Percentiles rank a stretch among this genome's conserved stretches.
phyloP scores from a whole-genome alignment of 1,140 invertebrate species.

The Eciton burchellii region DNA sequence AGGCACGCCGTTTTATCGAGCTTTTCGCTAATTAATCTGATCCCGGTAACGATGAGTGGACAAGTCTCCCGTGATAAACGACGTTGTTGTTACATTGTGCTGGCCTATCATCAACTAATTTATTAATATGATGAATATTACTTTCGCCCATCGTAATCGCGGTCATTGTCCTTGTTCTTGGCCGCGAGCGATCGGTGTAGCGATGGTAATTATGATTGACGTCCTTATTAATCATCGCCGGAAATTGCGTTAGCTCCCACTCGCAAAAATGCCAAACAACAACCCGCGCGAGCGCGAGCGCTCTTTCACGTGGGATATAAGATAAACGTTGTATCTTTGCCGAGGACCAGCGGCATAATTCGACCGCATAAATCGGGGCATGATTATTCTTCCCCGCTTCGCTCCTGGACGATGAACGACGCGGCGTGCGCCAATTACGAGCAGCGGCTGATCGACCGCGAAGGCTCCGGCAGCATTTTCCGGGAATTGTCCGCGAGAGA shows the following conservation, averaged over 20 bases:
- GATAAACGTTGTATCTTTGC: neutral
- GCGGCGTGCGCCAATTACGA: neutral
- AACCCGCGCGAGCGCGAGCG: no score
- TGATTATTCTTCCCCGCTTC: neutral
- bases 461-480: neutral
- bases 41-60: constrained; percentile 53
- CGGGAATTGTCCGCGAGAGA: neutral
- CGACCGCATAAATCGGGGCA: no score
- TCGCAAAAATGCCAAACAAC: neutral
- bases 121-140: constrained; percentile 60
- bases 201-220: constrained; percentile 58
- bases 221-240: constrained; percentile 45
- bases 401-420: neutral
- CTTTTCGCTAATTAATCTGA: constrained; percentile 61
- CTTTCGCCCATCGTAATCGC: constrained; percentile 37
- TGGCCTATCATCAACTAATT: constrained; percentile 57
- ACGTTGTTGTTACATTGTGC: constrained; percentile 54
- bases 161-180: constrained; percentile 50
- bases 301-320: neutral
- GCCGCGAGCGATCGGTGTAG: constrained; percentile 21
- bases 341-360: neutral
- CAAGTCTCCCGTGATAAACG: constrained; percentile 60
- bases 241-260: neutral
- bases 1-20: constrained; percentile 45
- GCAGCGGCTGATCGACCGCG: neutral